Base-by-base conservation (phyloP, 2,888 invertebrate species). In the Hirudinaria manillensis region DNA sequence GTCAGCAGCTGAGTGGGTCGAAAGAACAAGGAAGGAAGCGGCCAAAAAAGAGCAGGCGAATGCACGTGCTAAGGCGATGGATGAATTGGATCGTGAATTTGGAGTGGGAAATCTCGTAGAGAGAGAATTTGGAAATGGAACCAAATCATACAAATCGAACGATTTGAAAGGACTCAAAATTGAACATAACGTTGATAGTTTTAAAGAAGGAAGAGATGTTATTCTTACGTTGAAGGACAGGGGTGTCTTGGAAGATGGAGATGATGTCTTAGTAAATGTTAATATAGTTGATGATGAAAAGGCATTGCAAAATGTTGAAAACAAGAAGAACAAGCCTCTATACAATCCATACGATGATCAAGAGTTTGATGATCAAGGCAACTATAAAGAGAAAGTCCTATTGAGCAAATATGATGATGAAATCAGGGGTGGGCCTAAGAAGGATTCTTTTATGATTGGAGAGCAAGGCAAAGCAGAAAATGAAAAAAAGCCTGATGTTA, bases 371-470 rank as follows among this genome's bases (percentile, higher is more conserved):
- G 87, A 87, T 78, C 87, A 85, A 80, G 89, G 89, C 67, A 85
- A 87, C 82, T 76, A 83, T 65, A 85, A 86, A 88, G 88, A 83
- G 79, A 89, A 89, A 81, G 88, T 89, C 19, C 87, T 99, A 71
- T 88, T 99, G 34, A 88, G 90, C 80, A 95, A 99, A 87, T 98
- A 99, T 84, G 95, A 98, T 84, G 95, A 95, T 82, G 95, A 95
- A 86, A 91, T 95, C 76, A 90, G 91, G 74, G 91, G 73, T 3
- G 61, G 91, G 0, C 89, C 87, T 74, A 90, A 90, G 80, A 89
- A 88, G 80, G 83, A 86, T 55, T 88, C 89, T 75, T 97, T 97
- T 86, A 87, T 89, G 75, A 89, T 97, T 77, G 95, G 94, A 36
- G 88, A 89, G 81, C 78, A 16, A n/a, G 34, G 51, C 32, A 19